Conservation (phyloP, 2,888 invertebrate species). For the Flexamia atlantica region DNA sequence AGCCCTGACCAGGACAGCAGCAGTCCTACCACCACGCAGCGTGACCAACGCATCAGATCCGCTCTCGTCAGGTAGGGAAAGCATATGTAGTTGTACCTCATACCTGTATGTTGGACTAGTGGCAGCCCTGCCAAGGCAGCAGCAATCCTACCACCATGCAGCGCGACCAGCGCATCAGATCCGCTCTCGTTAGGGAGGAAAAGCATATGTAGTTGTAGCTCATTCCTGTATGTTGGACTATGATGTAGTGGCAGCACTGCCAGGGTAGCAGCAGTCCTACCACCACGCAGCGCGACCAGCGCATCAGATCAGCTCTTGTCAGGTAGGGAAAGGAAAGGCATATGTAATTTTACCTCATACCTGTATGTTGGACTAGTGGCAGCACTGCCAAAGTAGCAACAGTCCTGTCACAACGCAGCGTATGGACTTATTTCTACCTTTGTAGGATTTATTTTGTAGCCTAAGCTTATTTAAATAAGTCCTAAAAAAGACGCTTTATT, state of each 20-base stretch:
- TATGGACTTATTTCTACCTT: no score
- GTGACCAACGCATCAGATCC: constrained; percentile 67
- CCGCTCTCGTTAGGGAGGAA: constrained; percentile 68
- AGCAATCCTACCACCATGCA: constrained; percentile 62
- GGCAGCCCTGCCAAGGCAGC: constrained; percentile 66
- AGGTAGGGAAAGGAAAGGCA: constrained; percentile 63
- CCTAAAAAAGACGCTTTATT: no score
- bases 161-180: constrained; percentile 67
- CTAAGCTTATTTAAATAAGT: no score
- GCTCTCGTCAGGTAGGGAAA: constrained; percentile 67
- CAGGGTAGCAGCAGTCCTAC: constrained; percentile 60
- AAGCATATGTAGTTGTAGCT: not conserved
- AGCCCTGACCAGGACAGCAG: constrained; percentile 65
- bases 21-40: constrained; percentile 63
- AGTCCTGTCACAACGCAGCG: constrained; percentile 64
- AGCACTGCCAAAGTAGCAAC: constrained; percentile 64
- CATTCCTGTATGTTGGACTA: no score
- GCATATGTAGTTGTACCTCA: not conserved
- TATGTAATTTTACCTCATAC: no score
- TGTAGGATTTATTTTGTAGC: no score
- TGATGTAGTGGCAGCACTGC: constrained; percentile 74
- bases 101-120: no score
- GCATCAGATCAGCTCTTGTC: constrained; percentile 69
- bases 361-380: no score
- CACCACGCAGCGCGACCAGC: constrained; percentile 64